Evolutionary conservation across 2,113 vertebrate genomes (phyloP), one percentile per base, ranked within the genome.

Genomic region (Anoplopoma fimbria): DNA sequence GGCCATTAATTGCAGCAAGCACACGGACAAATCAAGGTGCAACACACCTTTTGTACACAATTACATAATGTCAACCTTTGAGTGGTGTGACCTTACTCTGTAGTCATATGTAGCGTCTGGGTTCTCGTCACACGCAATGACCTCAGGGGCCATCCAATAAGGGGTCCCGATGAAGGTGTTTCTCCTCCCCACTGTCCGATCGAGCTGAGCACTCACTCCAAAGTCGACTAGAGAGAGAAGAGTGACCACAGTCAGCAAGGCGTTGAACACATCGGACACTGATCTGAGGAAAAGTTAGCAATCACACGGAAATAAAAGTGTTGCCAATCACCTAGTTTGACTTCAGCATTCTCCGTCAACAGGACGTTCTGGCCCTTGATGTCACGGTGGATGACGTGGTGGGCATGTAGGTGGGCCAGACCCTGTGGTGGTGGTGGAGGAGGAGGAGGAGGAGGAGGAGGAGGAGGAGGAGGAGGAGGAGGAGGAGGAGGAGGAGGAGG

Each of bases 141-240:
- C 98, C 92, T 99, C 98, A 0, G 98, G 98, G 42, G 98, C 98
- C 98, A 99, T 99, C 98, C 98, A 99, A 76, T 99, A 99, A 0
- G 98, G 98, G 4, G 98, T 99, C 79, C 98, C 98, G 49, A 99
- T 99, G 89, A 99, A 99, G 4, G 98, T 99, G 89, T 99, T 99
- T 79, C 98, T 97, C 87, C 98, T 94, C 34, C 98, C 98, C 34
- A 99, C 98, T 0, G 98, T 99, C 53, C 98, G 96, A 86, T 99
- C 98, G 85, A 99, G 95, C 94, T 99, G 98, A 82, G 98, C 98
- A 0, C 97, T 99, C 80, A 99, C 98, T 23, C 98, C 98, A 2
- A 99, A 99, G 94, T 99, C 98, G 79, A 99, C 98, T 99, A 92
- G 5, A 79, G 67, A 25, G 40, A 4, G 14, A 1, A 13, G 2